Evolutionary conservation across 2,888 invertebrate species (phyloP).

Genomic region (Protodeltote pygarga): DNA sequence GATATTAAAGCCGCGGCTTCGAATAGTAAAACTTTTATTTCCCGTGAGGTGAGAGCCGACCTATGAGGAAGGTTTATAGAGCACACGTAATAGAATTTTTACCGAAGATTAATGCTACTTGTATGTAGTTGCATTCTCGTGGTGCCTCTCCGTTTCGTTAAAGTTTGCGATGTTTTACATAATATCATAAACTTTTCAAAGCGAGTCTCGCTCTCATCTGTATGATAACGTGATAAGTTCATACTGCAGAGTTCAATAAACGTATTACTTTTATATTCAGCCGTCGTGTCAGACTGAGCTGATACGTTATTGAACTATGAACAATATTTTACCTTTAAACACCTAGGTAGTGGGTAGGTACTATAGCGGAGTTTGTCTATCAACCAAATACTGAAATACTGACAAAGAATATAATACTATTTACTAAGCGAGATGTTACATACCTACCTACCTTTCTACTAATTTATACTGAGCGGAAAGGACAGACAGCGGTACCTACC

Average conservation of each 20-base stretch:
- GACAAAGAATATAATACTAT: no score
- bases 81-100: constrained; percentile 61
- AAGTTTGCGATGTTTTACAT: constrained; percentile 32
- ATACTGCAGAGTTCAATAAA: constrained; percentile 15
- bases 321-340: constrained; percentile 1
- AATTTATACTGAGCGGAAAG: no score
- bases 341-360: no score
- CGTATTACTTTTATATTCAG: constrained; percentile 36
- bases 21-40: constrained; percentile 74
- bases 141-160: constrained; percentile 13
- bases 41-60: constrained; percentile 53
- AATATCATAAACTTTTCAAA: constrained; percentile 19
- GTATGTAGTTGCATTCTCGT: constrained; percentile 24
- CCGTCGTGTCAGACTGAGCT: constrained; percentile 11
- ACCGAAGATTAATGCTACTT: constrained; percentile 53
- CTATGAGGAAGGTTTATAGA: constrained; percentile 16
- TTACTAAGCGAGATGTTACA: no score
- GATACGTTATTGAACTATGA: constrained; percentile 2
- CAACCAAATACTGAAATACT: no score
- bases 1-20: constrained; percentile 62
- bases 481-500: no score
- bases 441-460: no score
- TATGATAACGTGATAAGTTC: constrained; percentile 22
- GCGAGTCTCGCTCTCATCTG: constrained; percentile 12
- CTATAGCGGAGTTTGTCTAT: no score